Evolutionary conservation across 2,888 invertebrate genomes (phyloP).

Genomic region (Oxyteleia sp.): DNA sequence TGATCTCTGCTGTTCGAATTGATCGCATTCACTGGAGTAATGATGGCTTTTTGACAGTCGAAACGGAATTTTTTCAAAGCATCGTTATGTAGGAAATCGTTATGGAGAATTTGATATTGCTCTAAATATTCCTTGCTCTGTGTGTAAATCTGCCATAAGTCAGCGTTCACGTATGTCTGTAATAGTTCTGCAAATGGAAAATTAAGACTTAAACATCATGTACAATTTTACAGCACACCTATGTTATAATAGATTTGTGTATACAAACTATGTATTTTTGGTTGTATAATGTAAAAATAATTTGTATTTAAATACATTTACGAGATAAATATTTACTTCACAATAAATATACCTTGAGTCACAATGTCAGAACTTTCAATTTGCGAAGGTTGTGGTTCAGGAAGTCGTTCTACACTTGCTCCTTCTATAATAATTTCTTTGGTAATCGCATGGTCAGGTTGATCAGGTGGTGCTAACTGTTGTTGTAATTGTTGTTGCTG

Average conservation of each 20-base stretch:
- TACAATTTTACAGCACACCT: no score
- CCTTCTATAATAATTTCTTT: conserved; percentile 25
- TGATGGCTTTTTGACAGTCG: conserved; percentile 95
- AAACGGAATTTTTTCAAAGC: conserved; percentile 93
- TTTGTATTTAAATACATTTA: no score
- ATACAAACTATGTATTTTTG: no score
- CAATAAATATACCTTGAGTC: conserved; percentile 13
- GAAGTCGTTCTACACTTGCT: conserved; percentile 24
- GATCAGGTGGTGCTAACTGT: conserved; percentile 38
- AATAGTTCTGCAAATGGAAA: no score
- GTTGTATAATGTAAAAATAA: no score
- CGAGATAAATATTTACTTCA: neutral
- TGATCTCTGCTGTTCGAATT: conserved; percentile 93
- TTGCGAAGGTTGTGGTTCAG: conserved; percentile 34
- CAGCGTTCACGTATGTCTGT: conserved; percentile 65
- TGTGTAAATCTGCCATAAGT: conserved; percentile 87
- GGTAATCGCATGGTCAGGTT: conserved; percentile 13
- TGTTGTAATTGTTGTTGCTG: no score
- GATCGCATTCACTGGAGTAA: conserved; percentile 95
- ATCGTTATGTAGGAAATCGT: conserved; percentile 89
- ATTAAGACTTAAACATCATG: neutral
- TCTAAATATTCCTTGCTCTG: conserved; percentile 89
- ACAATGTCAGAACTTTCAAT: neutral
- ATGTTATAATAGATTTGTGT: no score
- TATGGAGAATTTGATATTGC: conserved; percentile 89